These are phyloP conservation scores for Esox lucius DNA, from an alignment of 2,797 vertebrate species.

Conservation along the genomic window DNA sequence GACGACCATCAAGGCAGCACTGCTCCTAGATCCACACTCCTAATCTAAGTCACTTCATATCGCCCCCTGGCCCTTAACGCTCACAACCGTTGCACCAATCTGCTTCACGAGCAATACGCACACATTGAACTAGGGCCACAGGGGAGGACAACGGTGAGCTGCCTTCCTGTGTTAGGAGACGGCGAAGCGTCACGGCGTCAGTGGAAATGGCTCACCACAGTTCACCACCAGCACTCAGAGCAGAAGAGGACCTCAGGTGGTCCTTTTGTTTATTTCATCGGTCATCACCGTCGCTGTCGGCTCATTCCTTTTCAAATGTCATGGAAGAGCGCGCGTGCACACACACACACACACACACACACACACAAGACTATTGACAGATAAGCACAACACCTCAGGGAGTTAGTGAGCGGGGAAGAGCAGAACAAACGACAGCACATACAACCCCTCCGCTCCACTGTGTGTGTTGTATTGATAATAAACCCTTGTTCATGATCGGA, in stretches of 20 bases:
- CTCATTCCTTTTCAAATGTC: background rate
- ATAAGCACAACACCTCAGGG: background rate
- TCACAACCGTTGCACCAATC: background rate
- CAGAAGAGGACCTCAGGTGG: slow-evolving; percentile 17
- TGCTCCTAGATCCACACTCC: background rate
- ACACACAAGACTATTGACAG: background rate
- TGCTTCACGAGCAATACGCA: background rate
- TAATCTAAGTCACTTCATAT: background rate
- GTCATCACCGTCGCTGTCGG: background rate
- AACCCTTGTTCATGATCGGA: slow-evolving; percentile 9
- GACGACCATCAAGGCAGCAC: too few species aligned
- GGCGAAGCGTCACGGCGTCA: background rate
- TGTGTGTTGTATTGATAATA: slow-evolving; percentile 9
- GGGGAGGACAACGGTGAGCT: slow-evolving; percentile 19
- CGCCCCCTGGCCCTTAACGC: background rate
- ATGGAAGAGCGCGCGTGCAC: background rate
- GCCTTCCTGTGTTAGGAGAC: background rate
- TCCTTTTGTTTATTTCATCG: slow-evolving; percentile 7
- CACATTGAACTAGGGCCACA: background rate
- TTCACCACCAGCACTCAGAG: background rate
- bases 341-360: background rate
- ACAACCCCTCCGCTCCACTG: background rate
- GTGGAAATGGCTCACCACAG: background rate
- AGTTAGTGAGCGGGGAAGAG: background rate
- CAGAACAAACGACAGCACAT: background rate